Base-by-base conservation (phyloP, 2,888 invertebrate species). In the Diplazon laetatorius region DNA sequence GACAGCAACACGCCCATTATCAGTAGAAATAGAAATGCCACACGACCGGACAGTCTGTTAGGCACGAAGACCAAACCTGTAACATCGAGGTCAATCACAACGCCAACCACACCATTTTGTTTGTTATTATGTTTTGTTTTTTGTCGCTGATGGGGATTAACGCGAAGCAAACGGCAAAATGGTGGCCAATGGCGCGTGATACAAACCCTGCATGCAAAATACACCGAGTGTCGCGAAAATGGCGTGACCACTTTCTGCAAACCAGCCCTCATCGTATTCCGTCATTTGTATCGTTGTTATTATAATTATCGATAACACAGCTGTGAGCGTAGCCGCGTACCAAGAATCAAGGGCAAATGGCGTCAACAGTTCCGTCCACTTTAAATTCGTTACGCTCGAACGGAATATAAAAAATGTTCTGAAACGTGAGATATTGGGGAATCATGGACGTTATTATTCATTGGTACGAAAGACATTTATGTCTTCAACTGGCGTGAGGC, bases 1-100 rank as follows among this genome's bases (percentile, higher is more conserved):
- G 86, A 88, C 44, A 89, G 82, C 16, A 89, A 78, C 63, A 87
- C 83, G 30, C 87, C 85, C 63, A 88, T 89, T 2, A 87, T 18
- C 20, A 87, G 80, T 2, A 88, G 80, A 65, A 84, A 84, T 6
- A 88, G 72, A 5, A 88, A 78, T 5, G 85, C 88, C 6, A 89
- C 83, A 0, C 88, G 87, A 5, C 87, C 85, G 2, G 88, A 82
- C 5, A 84, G 25, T 37, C 65, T 83, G 3, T 78, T 80, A 10
- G 89, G 88, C 22, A 82, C 80, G 14, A 87, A 80, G 16, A 83
- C 79, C 9, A 88, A 85, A 39, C 89, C 89, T 89, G 48, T 30
- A 75, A 66, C 6, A 55, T 42, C 22, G 4, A 25, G 20, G 1
- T 60, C 4, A 30, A 30, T 5, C 2, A 6, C 30, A 70, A 48